These are phyloP conservation scores for Heteractis magnifica DNA, from an alignment of 92 coral and sea anemone species.

Conservation along the genomic window DNA sequence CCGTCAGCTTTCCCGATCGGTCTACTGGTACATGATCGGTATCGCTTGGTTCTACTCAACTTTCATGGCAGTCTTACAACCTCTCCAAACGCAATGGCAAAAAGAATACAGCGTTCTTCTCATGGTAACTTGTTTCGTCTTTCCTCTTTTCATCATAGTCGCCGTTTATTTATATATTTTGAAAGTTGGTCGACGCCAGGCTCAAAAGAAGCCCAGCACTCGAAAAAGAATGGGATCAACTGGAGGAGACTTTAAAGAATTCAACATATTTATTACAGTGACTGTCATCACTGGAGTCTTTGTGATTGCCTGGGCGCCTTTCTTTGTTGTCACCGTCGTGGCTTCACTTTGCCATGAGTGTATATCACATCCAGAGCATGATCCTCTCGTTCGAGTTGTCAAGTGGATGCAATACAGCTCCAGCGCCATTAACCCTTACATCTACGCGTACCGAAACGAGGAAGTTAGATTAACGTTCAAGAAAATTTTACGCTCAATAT, in stretches of 20 bases:
- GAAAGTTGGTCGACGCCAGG: conserved; percentile 66
- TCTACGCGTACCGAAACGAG: conserved; percentile 80
- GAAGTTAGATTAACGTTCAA: conserved; percentile 60
- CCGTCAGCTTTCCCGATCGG: conserved; percentile 57
- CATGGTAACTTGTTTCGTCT: conserved; percentile 56
- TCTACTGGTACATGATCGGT: conserved; percentile 57
- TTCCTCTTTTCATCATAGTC: conserved; percentile 65
- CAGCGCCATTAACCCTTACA: conserved; percentile 80
- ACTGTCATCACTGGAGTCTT: conserved; percentile 74
- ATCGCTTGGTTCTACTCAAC: conserved; percentile 67
- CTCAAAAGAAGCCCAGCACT: conserved; percentile 35
- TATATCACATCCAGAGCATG: conserved; percentile 33
- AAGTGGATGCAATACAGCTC: conserved; percentile 87
- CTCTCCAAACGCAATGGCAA: conserved; percentile 51
- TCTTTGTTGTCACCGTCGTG: conserved; percentile 60
- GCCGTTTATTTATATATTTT: conserved; percentile 64
- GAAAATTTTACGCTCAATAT: conserved; percentile 29
- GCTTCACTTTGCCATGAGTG: conserved; percentile 56
- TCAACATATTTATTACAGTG: conserved; percentile 69
- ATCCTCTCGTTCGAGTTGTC: conserved; percentile 58
- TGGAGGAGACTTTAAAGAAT: conserved; percentile 66
- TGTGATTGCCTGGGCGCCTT: conserved; percentile 79
- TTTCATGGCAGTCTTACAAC: conserved; percentile 53
- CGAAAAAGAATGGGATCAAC: conserved; percentile 47
- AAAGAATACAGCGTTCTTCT: conserved; percentile 49